Evolutionary conservation across 2,113 vertebrate species (phyloP).

Genomic region (Melozone crissalis): DNA sequence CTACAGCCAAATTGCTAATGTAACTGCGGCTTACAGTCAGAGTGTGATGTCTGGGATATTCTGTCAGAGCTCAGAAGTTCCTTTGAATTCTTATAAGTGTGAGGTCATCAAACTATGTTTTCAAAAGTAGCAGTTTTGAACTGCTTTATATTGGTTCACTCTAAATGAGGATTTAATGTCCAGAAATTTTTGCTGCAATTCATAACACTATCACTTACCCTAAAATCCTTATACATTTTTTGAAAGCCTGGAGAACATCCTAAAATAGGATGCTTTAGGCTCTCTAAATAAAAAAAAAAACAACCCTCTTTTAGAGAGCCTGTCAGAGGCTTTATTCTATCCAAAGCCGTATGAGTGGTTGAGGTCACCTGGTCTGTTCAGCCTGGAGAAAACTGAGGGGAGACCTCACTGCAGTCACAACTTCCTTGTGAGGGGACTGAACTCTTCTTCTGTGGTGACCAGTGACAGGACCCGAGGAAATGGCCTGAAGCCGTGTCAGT

Average conservation of each 20-base stretch:
- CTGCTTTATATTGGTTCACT: neutral
- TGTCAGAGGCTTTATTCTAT: neutral
- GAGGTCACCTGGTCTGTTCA: neutral
- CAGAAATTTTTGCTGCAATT: neutral
- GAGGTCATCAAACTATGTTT: neutral
- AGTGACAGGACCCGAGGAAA: neutral
- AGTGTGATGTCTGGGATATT: conserved; percentile 19
- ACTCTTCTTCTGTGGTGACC: neutral
- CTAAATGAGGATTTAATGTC: neutral
- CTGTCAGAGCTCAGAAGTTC: neutral
- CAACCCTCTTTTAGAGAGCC: neutral
- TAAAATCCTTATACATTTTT: neutral
- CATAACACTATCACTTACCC: neutral
- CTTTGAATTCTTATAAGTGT: neutral
- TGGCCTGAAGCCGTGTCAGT: neutral
- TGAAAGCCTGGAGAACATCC: neutral
- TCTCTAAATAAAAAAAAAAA: neutral
- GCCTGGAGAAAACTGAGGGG: neutral
- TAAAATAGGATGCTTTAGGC: neutral
- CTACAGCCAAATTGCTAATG: conserved; percentile 62
- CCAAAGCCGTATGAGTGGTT: neutral
- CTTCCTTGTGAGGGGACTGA: neutral
- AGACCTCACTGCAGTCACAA: neutral
- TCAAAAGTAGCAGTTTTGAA: neutral
- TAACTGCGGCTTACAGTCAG: conserved; percentile 26